Base-by-base conservation (phyloP, 2,797 vertebrate species). In the Sebastes vulpes region DNA sequence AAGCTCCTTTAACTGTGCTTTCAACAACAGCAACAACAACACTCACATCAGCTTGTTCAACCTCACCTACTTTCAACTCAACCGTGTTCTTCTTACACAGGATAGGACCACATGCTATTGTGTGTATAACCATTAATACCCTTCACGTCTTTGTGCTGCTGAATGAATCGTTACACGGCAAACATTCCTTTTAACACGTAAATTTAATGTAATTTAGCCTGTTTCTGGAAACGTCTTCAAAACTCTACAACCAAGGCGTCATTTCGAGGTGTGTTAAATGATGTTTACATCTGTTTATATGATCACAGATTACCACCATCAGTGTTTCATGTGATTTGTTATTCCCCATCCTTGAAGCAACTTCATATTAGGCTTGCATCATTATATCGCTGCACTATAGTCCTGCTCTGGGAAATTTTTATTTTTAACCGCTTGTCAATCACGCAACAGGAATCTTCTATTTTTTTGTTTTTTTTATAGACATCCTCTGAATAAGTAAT, bases 341-440 rank as follows among this genome's bases (percentile, higher is more conserved):
- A 67, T 85, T 79, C 31, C 25, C 53, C 58, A n/a, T 21, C 32
- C 79, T 63, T 83, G 64, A 89, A 77, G 77, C 64, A 23, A 64
- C 25, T 38, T 75, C 76, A 64, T 73, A 68, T 75, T 65, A 84
- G 63, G 28, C 67, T 65, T 78, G 32, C 73, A 65, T 87, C 56
- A 72, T 86, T 81, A 73, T 73, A 56, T 72, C 48, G 31, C 65
- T 59, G 32, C 75, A 57, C 26, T 31, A 53, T 52, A 25, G 59
- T 77, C 63, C 69, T 52, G 56, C 72, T 89, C 12, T 16, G 46
- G 18, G 26, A 77, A 4, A 3, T 79, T 81, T 79, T 79, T 91
- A 89, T 92, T 89, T 92, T 88, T 80, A 89, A 73, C 81, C 31
- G 23, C 87, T 66, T 91, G 87, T 92, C 91, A 93, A 83, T 94